Evolutionary conservation across 2,797 vertebrate genomes (phyloP).

Genomic region (Anguilla obscura): DNA sequence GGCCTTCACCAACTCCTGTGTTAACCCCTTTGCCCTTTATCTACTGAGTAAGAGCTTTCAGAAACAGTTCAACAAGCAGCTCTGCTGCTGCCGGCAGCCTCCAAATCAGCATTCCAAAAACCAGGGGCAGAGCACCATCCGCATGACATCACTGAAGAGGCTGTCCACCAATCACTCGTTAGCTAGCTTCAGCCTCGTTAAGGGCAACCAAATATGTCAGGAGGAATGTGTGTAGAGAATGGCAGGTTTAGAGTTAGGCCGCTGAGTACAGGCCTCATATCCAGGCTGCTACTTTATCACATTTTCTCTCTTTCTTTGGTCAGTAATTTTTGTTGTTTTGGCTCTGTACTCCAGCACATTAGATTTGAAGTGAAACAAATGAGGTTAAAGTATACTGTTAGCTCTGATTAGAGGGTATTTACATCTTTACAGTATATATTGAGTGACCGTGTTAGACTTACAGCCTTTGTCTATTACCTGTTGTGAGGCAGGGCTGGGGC

Average conservation of each 20-base stretch:
- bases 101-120: slow-evolving; percentile 50
- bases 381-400: too few relatives aligned
- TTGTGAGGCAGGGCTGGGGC: too few relatives aligned
- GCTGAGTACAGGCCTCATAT: neutral
- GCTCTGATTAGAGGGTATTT: too few relatives aligned
- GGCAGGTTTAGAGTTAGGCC: neutral
- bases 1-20: slow-evolving; percentile 92
- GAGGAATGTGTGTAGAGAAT: slow-evolving; percentile 73
- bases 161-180: slow-evolving; percentile 77
- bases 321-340: too few relatives aligned
- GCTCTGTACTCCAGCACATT: too few relatives aligned
- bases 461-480: too few relatives aligned
- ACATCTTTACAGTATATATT: too few relatives aligned
- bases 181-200: slow-evolving; percentile 82
- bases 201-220: slow-evolving; percentile 74
- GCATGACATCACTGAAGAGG: slow-evolving; percentile 85
- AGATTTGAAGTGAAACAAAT: too few relatives aligned
- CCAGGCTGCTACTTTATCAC: neutral
- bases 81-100: slow-evolving; percentile 80
- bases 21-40: slow-evolving; percentile 95
- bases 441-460: too few relatives aligned
- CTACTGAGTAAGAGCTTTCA: slow-evolving; percentile 91
- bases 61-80: slow-evolving; percentile 92
- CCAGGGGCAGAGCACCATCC: slow-evolving; percentile 74
- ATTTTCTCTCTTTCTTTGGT: too few relatives aligned